Evolutionary conservation across 1,140 invertebrate genomes (phyloP).

Genomic region (Mactra quadrangularis): DNA sequence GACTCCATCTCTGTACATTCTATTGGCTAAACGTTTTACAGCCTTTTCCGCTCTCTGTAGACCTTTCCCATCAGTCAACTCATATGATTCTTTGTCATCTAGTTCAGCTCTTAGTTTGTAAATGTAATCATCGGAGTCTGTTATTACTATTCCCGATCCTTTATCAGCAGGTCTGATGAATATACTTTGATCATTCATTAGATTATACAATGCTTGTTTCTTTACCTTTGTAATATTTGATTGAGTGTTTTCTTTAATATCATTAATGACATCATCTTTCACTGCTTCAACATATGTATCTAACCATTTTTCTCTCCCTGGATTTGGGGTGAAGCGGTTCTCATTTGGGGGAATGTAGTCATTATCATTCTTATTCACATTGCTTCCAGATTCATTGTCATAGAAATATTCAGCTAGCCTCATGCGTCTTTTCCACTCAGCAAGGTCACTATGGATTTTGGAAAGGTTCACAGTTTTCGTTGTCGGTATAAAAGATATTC

Average conservation of each 20-base stretch:
- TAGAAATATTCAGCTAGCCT: conserved; percentile 1
- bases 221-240: background rate
- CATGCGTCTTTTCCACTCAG: background rate
- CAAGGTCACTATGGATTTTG: conserved; percentile 13
- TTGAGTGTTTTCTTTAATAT: conserved; percentile 1
- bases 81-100: background rate
- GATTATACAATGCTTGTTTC: conserved; percentile 1
- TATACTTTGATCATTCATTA: background rate
- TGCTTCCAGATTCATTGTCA: background rate
- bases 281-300: conserved; percentile 35
- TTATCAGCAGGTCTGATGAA: conserved; percentile 1
- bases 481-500: conserved; percentile 21
- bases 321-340: conserved; percentile 18
- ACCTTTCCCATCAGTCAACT: background rate
- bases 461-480: conserved; percentile 1
- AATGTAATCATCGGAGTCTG: background rate
- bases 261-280: conserved; percentile 43
- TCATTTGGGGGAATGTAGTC: conserved; percentile 9
- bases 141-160: no score
- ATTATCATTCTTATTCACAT: no score
- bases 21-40: conserved; percentile 4
- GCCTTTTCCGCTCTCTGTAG: no score
- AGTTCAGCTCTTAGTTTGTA: background rate
- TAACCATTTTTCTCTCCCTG: conserved; percentile 42
- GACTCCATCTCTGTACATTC: background rate